Conservation (phyloP, 1,140 invertebrate genomes). For the Neodiprion pinetum region DNA sequence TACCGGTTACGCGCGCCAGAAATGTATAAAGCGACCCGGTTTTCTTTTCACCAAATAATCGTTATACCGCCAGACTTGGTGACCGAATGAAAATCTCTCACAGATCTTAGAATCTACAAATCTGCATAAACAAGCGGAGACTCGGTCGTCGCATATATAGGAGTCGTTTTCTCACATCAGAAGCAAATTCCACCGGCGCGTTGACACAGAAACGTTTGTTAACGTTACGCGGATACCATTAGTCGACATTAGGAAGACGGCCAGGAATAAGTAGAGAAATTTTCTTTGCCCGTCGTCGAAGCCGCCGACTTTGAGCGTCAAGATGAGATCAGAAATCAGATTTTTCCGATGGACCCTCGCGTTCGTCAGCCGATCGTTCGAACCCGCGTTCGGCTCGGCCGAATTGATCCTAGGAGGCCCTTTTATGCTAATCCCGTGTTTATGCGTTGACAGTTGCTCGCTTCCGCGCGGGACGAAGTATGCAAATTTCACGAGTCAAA, state of each 20-base stretch:
- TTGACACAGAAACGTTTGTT: too few relatives aligned
- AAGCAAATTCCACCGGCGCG: background rate
- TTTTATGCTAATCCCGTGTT: slow-evolving; percentile 56
- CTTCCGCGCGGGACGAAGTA: slow-evolving; percentile 49
- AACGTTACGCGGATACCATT: background rate
- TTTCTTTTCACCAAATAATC: too few relatives aligned
- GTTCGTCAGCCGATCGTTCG: background rate
- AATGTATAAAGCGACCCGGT: too few relatives aligned
- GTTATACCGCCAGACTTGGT: too few relatives aligned
- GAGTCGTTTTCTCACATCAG: too few relatives aligned
- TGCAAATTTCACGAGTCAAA: slow-evolving; percentile 55
- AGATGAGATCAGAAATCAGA: background rate
- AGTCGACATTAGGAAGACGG: background rate
- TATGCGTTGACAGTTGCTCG: slow-evolving; percentile 56
- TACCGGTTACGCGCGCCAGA: too few relatives aligned
- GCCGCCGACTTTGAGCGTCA: background rate
- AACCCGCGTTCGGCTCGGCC: background rate
- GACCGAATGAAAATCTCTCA: slow-evolving; percentile 12
- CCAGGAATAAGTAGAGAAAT: background rate
- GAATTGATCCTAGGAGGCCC: slow-evolving; percentile 26
- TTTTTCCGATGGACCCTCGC: slow-evolving; percentile 15
- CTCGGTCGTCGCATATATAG: slow-evolving; percentile 11
- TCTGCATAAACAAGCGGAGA: slow-evolving; percentile 7
- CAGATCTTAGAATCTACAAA: slow-evolving; percentile 12
- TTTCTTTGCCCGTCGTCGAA: background rate